A percentile compares a stretch with the other conserved stretches of the same genome.
These are phyloP conservation scores for Mormoops blainvillei DNA, from an alignment of 2,113 vertebrate genomes.

Conservation along the genomic window DNA sequence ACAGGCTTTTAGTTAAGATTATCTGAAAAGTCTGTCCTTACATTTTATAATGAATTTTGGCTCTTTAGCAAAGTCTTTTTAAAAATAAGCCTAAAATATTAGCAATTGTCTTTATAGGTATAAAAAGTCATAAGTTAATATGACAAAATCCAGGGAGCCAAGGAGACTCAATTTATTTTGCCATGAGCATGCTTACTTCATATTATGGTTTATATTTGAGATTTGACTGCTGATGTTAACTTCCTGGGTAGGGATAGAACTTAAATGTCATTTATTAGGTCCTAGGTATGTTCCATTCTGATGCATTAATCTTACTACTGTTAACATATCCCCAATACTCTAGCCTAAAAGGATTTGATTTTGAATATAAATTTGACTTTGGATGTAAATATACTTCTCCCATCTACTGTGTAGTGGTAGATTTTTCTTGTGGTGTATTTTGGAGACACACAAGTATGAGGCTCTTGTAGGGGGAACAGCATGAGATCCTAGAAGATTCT, in stretches of 20 bases:
- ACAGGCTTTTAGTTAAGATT: not conserved
- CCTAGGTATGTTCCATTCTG: not conserved
- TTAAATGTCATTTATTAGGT: not conserved
- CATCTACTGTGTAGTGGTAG: not conserved
- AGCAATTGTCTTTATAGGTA: not conserved
- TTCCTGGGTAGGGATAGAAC: not conserved
- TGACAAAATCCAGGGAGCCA: not conserved
- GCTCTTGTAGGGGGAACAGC: not conserved
- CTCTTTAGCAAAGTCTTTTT: not conserved
- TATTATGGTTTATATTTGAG: not conserved
- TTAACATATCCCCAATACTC: not conserved
- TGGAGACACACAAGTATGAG: not conserved
- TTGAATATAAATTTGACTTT: not conserved
- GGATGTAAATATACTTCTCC: not conserved
- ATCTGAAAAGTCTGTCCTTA: not conserved
- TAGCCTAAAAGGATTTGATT: not conserved
- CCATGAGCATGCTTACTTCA: not conserved
- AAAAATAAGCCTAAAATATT: not conserved
- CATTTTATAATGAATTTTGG: not conserved
- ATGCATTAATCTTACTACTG: not conserved
- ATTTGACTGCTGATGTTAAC: not conserved
- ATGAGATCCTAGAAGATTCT: not conserved
- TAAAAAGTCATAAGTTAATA: not conserved
- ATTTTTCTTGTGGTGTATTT: not conserved
- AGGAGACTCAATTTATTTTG: not conserved